phyloP scores from a whole-genome alignment of 2,113 vertebrate genomes.

The Cettia cetti region DNA sequence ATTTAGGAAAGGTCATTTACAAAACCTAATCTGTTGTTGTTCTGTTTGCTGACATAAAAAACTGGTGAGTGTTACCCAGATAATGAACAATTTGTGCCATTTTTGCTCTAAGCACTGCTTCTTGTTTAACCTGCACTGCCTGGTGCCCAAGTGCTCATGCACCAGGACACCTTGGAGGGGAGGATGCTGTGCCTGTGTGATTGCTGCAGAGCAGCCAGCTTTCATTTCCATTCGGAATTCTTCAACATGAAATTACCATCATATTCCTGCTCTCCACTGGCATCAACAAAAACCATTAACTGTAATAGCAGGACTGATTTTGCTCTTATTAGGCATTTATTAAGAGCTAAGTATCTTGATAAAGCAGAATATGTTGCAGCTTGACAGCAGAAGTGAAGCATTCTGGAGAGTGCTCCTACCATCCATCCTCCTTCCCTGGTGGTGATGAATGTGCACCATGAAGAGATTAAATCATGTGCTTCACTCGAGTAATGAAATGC shows the following conservation, averaged over 20 bases:
- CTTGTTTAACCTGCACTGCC: neutral
- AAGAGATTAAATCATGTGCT: neutral
- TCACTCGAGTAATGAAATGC: neutral
- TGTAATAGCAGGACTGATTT: neutral
- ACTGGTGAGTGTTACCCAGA: neutral
- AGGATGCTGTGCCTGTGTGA: neutral
- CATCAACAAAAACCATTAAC: neutral
- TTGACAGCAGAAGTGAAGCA: neutral
- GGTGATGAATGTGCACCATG: neutral
- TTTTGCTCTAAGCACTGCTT: neutral
- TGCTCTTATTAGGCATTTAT: conserved; percentile 24
- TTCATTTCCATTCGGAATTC: neutral
- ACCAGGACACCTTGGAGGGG: neutral
- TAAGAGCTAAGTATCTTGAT: neutral
- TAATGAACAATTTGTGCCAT: neutral
- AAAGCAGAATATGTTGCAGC: neutral
- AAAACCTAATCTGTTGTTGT: neutral
- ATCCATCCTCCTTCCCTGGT: neutral
- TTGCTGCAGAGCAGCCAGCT: neutral
- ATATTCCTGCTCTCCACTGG: neutral
- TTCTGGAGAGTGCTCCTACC: neutral
- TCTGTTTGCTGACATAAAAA: neutral
- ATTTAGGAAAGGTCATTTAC: neutral
- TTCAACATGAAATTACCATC: neutral
- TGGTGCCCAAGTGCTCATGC: neutral